Evolutionary conservation across 2,797 vertebrate species (phyloP).

Genomic region (Hoplostethus atlanticus): DNA sequence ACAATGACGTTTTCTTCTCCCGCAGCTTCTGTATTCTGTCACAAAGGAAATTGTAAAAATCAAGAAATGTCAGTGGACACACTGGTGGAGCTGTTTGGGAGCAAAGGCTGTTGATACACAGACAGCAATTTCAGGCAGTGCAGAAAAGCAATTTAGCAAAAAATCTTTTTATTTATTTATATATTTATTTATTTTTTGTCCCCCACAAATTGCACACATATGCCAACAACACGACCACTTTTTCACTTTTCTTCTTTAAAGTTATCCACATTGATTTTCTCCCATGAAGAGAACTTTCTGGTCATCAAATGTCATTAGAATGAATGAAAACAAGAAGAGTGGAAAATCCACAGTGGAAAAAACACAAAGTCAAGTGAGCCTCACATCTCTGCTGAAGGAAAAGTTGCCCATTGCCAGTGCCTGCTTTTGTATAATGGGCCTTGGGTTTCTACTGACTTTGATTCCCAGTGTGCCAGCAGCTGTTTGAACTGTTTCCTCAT

Average conservation of each 20-base stretch:
- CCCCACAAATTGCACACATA: background rate
- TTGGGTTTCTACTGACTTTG: slow-evolving; percentile 60
- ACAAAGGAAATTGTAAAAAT: slow-evolving; percentile 35
- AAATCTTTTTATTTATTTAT: background rate
- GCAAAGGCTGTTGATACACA: background rate
- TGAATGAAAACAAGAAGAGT: slow-evolving; percentile 18
- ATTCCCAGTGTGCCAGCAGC: slow-evolving; percentile 41
- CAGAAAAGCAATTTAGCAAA: slow-evolving; percentile 32
- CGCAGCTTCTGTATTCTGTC: slow-evolving; percentile 14
- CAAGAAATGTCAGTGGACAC: slow-evolving; percentile 10
- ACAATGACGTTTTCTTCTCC: slow-evolving; percentile 2
- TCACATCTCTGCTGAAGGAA: slow-evolving; percentile 39
- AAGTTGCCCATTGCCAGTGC: slow-evolving; percentile 18
- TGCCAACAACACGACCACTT: background rate
- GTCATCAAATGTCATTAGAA: background rate
- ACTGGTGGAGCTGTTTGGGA: background rate
- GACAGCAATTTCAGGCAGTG: background rate
- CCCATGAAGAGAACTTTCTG: too few species aligned
- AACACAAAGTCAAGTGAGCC: slow-evolving; percentile 44
- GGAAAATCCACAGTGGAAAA: slow-evolving; percentile 14
- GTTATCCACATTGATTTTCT: background rate
- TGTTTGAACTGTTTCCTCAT: slow-evolving; percentile 57
- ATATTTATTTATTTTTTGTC: background rate
- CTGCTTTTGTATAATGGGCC: slow-evolving; percentile 44
- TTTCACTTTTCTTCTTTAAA: too few species aligned